Evolutionary conservation across 2,797 vertebrate species (phyloP).

Genomic region (Apodemus agrarius): DNA sequence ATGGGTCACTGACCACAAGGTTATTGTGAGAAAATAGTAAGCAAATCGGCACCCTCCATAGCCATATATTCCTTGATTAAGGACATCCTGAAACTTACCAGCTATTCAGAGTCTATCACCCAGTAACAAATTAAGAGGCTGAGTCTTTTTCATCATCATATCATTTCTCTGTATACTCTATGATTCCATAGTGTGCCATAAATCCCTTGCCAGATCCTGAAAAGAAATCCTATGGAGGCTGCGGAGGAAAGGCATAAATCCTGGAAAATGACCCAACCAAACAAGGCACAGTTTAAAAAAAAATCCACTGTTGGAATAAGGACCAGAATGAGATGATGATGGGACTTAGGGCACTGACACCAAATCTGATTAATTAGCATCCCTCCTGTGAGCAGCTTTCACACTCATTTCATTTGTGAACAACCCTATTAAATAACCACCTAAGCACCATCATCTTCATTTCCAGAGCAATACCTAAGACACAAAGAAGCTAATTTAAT

Average conservation of each 20-base stretch:
- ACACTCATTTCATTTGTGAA: constrained; percentile 53
- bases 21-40: background rate
- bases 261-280: background rate
- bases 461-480: background rate
- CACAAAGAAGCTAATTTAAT: constrained; percentile 3
- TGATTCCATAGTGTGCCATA: background rate
- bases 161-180: background rate
- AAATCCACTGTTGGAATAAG: background rate
- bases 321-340: background rate
- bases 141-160: background rate
- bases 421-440: constrained; percentile 8
- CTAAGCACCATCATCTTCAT: constrained; percentile 44
- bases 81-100: background rate
- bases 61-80: background rate
- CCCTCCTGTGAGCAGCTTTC: constrained; percentile 13
- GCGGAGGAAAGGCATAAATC: background rate
- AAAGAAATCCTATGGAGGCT: background rate
- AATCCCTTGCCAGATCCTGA: background rate
- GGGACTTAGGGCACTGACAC: background rate
- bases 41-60: background rate
- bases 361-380: constrained; percentile 45
- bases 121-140: background rate
- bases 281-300: background rate
- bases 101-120: background rate
- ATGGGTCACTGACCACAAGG: background rate